Percentiles rank a stretch among this genome's conserved stretches.
Evolutionary conservation across 1,140 invertebrate genomes (phyloP).

Genomic region (Aphidius gifuensis): DNA sequence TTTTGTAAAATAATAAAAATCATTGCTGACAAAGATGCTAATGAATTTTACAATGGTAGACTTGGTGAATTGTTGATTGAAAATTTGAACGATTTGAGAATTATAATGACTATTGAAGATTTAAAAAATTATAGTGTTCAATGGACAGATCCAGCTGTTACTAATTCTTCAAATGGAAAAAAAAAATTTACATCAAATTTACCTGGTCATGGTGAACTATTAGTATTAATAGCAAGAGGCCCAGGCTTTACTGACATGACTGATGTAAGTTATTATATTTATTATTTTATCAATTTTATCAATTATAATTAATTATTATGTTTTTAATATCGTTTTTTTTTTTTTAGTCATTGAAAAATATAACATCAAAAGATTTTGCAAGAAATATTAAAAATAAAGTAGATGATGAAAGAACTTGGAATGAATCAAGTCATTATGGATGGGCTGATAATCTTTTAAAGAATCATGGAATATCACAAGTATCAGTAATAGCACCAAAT

Average conservation of each 20-base stretch:
- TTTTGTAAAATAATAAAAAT: slow-evolving; percentile 72
- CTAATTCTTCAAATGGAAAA: slow-evolving; percentile 59
- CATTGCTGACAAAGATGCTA: slow-evolving; percentile 69
- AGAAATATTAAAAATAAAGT: slow-evolving; percentile 60
- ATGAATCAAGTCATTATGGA: slow-evolving; percentile 69
- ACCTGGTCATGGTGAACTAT: slow-evolving; percentile 76
- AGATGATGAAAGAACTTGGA: slow-evolving; percentile 66
- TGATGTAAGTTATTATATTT: slow-evolving; percentile 60
- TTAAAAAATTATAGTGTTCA: slow-evolving; percentile 62
- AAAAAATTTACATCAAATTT: slow-evolving; percentile 70
- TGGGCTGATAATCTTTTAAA: slow-evolving; percentile 54
- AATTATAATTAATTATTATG: too few relatives aligned
- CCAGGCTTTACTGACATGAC: slow-evolving; percentile 65
- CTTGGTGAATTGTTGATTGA: slow-evolving; percentile 65
- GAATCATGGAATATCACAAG: slow-evolving; percentile 86
- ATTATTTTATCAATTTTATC: too few relatives aligned
- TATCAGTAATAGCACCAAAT: slow-evolving; percentile 79
- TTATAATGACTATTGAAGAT: slow-evolving; percentile 73
- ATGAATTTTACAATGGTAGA: slow-evolving; percentile 75
- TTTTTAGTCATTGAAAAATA: slow-evolving; percentile 55
- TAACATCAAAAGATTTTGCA: too few relatives aligned
- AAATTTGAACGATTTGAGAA: slow-evolving; percentile 69
- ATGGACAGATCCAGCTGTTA: slow-evolving; percentile 64
- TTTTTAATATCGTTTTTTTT: not conserved
- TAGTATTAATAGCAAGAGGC: slow-evolving; percentile 83